A percentile compares a stretch with the other conserved stretches of the same genome.
phyloP scores from a whole-genome alignment of 2,113 vertebrate species.

The Periophthalmus modestus region DNA sequence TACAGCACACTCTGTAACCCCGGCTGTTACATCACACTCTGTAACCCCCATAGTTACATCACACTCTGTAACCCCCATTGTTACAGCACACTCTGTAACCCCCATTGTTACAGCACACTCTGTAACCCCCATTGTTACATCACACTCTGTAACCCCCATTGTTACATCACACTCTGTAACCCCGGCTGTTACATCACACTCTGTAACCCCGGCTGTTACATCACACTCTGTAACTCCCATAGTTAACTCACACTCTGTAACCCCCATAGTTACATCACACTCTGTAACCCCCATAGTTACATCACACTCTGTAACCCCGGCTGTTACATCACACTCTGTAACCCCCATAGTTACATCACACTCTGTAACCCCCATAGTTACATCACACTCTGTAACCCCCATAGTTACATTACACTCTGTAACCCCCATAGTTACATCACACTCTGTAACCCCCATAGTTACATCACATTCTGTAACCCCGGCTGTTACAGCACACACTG shows the following conservation, averaged over 20 bases:
- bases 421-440: constrained; percentile 1
- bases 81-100: constrained; percentile 17
- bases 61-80: constrained; percentile 1
- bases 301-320: not conserved
- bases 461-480: constrained; percentile 5
- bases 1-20: not conserved
- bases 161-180: not conserved
- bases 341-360: not conserved
- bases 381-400: constrained; percentile 22
- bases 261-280: not conserved
- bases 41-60: not conserved
- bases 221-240: not conserved
- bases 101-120: not conserved
- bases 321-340: not conserved
- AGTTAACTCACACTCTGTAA: not conserved
- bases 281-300: not conserved
- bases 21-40: constrained; percentile 14
- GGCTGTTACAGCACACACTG: constrained; percentile 14
- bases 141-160: not conserved
- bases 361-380: constrained; percentile 1
- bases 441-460: constrained; percentile 12
- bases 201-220: not conserved
- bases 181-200: not conserved
- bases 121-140: not conserved
- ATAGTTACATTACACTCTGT: not conserved